Percentiles rank a stretch among this genome's conserved stretches.
phyloP scores from a whole-genome alignment of 2,888 invertebrate genomes.

The Microctonus hyperodae region DNA sequence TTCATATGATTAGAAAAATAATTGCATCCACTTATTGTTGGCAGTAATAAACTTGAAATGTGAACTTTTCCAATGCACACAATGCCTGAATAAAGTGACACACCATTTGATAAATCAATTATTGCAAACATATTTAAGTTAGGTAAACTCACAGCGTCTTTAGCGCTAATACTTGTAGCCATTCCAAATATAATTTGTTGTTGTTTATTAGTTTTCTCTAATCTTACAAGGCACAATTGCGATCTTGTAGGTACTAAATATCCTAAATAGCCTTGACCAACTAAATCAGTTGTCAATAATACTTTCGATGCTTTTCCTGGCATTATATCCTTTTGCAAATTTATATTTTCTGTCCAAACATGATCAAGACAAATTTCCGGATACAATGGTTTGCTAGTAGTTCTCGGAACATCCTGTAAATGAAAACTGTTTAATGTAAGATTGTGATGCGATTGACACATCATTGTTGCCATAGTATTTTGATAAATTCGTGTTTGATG shows the following conservation, averaged over 20 bases:
- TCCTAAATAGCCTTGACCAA: slow-evolving; percentile 85
- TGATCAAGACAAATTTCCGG: slow-evolving; percentile 90
- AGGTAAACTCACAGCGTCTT: slow-evolving; percentile 82
- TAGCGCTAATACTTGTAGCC: slow-evolving; percentile 76
- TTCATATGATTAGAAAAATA: slow-evolving; percentile 61
- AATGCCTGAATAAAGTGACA: slow-evolving; percentile 85
- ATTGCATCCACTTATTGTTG: slow-evolving; percentile 66
- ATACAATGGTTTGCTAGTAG: slow-evolving; percentile 70
- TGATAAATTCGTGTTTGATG: slow-evolving; percentile 56
- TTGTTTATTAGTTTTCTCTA: slow-evolving; percentile 71
- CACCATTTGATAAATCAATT: slow-evolving; percentile 79
- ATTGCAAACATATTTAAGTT: slow-evolving; percentile 83
- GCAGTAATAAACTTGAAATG: slow-evolving; percentile 73
- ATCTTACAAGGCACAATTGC: slow-evolving; percentile 73
- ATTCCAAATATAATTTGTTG: slow-evolving; percentile 79
- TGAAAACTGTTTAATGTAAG: slow-evolving; percentile 51
- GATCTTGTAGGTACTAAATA: slow-evolving; percentile 73
- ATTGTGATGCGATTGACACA: slow-evolving; percentile 50
- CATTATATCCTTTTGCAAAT: slow-evolving; percentile 62
- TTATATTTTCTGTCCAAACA: slow-evolving; percentile 82
- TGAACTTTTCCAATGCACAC: slow-evolving; percentile 85
- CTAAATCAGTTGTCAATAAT: slow-evolving; percentile 85
- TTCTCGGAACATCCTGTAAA: slow-evolving; percentile 47
- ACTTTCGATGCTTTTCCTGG: slow-evolving; percentile 74
- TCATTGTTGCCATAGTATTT: slow-evolving; percentile 50